Evolutionary conservation across 1,140 invertebrate genomes (phyloP).

Genomic region (Ectropis grisescens): DNA sequence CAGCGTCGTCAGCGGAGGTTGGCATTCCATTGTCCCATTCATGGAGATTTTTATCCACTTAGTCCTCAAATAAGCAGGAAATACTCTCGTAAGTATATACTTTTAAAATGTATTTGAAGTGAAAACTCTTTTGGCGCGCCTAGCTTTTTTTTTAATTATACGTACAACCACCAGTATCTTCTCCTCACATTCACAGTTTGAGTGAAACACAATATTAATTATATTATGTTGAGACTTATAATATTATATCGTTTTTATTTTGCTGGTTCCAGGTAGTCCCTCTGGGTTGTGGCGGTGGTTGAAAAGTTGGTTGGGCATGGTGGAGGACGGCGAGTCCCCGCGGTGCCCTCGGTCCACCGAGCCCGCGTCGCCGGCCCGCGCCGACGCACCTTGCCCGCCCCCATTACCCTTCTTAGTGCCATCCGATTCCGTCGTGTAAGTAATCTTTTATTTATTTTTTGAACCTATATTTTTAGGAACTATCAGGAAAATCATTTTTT

Average conservation of each 20-base stretch:
- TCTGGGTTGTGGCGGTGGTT: slow-evolving; percentile 53
- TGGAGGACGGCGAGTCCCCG: slow-evolving; percentile 71
- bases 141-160: no score
- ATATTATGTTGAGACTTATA: no score
- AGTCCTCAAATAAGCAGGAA: slow-evolving; percentile 73
- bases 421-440: slow-evolving; percentile 77
- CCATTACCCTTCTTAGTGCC: slow-evolving; percentile 80
- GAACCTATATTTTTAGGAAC: no score
- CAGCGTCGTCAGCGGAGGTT: slow-evolving; percentile 76
- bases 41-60: slow-evolving; percentile 82
- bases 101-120: no score
- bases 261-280: slow-evolving; percentile 33
- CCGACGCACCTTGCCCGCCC: slow-evolving; percentile 77
- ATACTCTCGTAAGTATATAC: slow-evolving; percentile 48
- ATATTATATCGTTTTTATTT: no score
- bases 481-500: no score
- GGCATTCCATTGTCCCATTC: slow-evolving; percentile 82
- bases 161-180: no score
- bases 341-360: slow-evolving; percentile 79
- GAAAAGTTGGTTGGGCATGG: slow-evolving; percentile 63
- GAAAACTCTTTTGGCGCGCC: no score
- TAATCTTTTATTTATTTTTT: no score
- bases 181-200: no score
- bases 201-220: no score
- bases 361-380: slow-evolving; percentile 75